phyloP scores from a whole-genome alignment of 2,888 invertebrate genomes.

The Agriopis leucophaearia region DNA sequence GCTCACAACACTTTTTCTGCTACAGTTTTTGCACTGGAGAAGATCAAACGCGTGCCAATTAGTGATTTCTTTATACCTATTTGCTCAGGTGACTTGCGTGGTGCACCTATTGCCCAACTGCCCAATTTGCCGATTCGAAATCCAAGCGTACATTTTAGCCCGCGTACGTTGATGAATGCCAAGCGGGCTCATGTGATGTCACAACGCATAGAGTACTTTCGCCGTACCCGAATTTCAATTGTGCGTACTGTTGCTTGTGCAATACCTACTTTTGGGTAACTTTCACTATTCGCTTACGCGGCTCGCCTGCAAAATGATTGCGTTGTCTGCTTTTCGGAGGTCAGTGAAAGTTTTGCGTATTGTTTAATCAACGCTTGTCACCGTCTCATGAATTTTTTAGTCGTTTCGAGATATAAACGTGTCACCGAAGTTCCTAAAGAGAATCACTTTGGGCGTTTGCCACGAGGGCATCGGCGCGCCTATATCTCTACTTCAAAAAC shows the following conservation, averaged over 20 bases:
- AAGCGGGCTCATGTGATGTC: slow-evolving; percentile 60
- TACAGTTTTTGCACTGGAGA: slow-evolving; percentile 60
- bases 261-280: slow-evolving; percentile 83
- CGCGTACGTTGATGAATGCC: slow-evolving; percentile 51
- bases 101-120: slow-evolving; percentile 25
- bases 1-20: slow-evolving; percentile 67
- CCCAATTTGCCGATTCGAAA: slow-evolving; percentile 29
- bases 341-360: slow-evolving; percentile 80
- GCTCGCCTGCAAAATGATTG: slow-evolving; percentile 81
- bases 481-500: slow-evolving; percentile 15
- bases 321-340: slow-evolving; percentile 75
- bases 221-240: slow-evolving; percentile 82
- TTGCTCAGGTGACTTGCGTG: slow-evolving; percentile 13
- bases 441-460: slow-evolving; percentile 10
- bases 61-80: slow-evolving; percentile 23
- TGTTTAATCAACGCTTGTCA: slow-evolving; percentile 56
- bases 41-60: slow-evolving; percentile 53
- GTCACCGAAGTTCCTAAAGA: slow-evolving; percentile 18
- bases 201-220: slow-evolving; percentile 75
- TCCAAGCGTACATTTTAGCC: slow-evolving; percentile 9
- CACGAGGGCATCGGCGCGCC: slow-evolving; percentile 14
- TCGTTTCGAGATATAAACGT: slow-evolving; percentile 25
- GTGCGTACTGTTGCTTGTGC: slow-evolving; percentile 81
- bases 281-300: slow-evolving; percentile 83
- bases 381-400: slow-evolving; percentile 33